Conservation (phyloP, 92 coral and sea anemone genomes). For the Epizoanthus scotinus region DNA sequence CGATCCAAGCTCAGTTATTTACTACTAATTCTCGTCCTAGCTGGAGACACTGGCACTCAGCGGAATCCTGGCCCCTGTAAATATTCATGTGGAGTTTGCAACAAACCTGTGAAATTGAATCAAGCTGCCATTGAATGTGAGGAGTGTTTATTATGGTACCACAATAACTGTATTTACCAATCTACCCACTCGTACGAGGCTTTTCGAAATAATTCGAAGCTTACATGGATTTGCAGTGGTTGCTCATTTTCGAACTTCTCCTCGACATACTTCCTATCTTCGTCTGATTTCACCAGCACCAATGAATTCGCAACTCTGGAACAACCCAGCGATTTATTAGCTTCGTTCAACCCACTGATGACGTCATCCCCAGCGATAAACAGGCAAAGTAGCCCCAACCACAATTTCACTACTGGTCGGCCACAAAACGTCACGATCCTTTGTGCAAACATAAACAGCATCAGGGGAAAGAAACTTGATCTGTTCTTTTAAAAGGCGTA, state of each 20-base stretch:
- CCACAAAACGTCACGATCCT: too few species aligned
- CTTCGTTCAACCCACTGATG: constrained; percentile 23
- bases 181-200: constrained; percentile 34
- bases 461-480: too few species aligned
- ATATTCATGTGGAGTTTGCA: constrained; percentile 9
- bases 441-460: too few species aligned
- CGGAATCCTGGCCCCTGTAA: constrained; percentile 4
- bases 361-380: constrained; percentile 19
- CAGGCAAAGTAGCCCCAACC: too few species aligned
- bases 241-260: constrained; percentile 41
- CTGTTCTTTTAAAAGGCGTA: too few species aligned
- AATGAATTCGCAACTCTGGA: constrained; percentile 36
- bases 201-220: constrained; percentile 32
- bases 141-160: constrained; percentile 6
- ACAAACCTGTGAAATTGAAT: neutral
- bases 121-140: too few species aligned
- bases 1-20: constrained; percentile 11
- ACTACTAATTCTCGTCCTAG: neutral
- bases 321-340: neutral
- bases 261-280: constrained; percentile 23
- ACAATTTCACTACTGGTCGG: too few species aligned
- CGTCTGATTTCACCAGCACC: constrained; percentile 5
- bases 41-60: constrained; percentile 6
- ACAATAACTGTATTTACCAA: constrained; percentile 20
- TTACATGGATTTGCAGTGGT: constrained; percentile 38